Percentiles rank a stretch among this genome's conserved stretches.
These are phyloP conservation scores for Zosterops lateralis DNA, from an alignment of 2,113 vertebrate genomes.

Conservation along the genomic window DNA sequence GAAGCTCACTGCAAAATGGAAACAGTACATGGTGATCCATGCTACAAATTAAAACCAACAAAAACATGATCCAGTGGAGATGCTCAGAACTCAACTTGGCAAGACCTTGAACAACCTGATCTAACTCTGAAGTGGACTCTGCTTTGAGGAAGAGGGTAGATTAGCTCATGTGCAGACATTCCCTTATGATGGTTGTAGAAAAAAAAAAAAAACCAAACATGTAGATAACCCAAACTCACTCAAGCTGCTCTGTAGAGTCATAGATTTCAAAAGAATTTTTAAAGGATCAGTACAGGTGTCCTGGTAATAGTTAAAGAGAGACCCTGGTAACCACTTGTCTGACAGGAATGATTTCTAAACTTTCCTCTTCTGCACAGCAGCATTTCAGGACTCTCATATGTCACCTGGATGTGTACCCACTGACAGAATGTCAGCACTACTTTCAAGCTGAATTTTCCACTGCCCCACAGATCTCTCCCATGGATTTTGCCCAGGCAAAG, in stretches of 20 bases:
- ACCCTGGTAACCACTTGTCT: background rate
- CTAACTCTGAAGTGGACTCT: background rate
- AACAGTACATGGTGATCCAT: background rate
- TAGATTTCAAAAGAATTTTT: background rate
- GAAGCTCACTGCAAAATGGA: slow-evolving; percentile 80
- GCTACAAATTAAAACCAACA: background rate
- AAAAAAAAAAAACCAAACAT: background rate
- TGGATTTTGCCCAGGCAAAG: background rate
- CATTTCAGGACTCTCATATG: background rate
- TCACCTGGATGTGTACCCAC: background rate
- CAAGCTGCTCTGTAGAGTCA: background rate
- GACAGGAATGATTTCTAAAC: background rate
- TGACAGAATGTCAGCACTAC: background rate
- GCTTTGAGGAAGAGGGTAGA: background rate
- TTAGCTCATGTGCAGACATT: background rate
- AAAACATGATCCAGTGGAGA: background rate
- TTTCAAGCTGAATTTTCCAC: background rate
- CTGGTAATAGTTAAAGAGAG: background rate
- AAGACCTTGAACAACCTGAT: background rate
- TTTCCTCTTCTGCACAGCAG: background rate
- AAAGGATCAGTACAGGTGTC: background rate
- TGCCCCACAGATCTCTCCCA: background rate
- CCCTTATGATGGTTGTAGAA: background rate
- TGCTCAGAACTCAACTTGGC: background rate
- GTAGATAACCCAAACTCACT: background rate